phyloP scores from a whole-genome alignment of 1,140 invertebrate species.

The Diprion similis region DNA sequence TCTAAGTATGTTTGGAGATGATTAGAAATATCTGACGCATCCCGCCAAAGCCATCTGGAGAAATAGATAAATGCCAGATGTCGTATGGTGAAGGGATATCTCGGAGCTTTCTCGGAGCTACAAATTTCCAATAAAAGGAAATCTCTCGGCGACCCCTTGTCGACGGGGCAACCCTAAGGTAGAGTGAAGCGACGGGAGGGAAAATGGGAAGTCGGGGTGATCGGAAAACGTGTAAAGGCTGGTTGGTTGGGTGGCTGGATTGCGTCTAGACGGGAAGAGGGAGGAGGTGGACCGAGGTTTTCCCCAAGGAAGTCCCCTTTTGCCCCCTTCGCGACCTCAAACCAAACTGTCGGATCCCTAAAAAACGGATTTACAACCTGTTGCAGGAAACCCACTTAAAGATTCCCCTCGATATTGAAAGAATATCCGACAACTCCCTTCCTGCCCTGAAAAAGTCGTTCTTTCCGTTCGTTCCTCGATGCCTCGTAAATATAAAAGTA shows the following conservation, averaged over 20 bases:
- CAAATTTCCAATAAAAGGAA: constrained; percentile 31
- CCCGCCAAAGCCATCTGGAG: too few relatives aligned
- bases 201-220: constrained; percentile 37
- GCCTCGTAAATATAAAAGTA: constrained; percentile 56
- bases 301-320: constrained; percentile 57
- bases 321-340: constrained; percentile 53
- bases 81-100: background rate
- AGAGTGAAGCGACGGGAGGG: background rate
- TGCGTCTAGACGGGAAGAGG: constrained; percentile 44
- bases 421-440: constrained; percentile 56
- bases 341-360: constrained; percentile 55
- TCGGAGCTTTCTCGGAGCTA: background rate
- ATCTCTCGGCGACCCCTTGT: constrained; percentile 27
- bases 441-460: constrained; percentile 14
- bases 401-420: constrained; percentile 64
- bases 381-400: constrained; percentile 60
- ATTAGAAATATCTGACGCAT: too few relatives aligned
- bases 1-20: too few relatives aligned
- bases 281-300: constrained; percentile 24
- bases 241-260: constrained; percentile 45
- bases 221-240: constrained; percentile 55
- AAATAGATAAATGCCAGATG: background rate
- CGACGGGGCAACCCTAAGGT: background rate
- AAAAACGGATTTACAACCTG: constrained; percentile 65
- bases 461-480: constrained; percentile 39